These are phyloP conservation scores for Neomonachus schauinslandi DNA, from an alignment of 2,113 vertebrate species.

Conservation along the genomic window DNA sequence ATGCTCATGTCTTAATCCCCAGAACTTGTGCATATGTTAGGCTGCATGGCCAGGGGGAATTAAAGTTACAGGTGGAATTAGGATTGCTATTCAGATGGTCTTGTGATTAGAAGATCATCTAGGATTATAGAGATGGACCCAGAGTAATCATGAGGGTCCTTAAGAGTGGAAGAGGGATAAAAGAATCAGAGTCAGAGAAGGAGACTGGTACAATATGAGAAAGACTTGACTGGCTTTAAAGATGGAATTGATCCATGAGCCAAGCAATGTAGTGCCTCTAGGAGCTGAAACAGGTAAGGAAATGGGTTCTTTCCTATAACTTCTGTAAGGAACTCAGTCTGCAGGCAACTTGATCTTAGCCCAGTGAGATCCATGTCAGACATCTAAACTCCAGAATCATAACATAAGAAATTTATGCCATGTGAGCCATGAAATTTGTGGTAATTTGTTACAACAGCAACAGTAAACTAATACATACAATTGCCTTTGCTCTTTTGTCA, in stretches of 20 bases:
- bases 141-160: not conserved
- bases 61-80: not conserved
- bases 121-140: not conserved
- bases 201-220: not conserved
- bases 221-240: not conserved
- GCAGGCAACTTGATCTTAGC: not conserved
- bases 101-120: not conserved
- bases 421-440: not conserved
- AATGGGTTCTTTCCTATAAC: not conserved
- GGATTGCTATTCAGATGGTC: not conserved
- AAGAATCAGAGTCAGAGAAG: not conserved
- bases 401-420: not conserved
- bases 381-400: not conserved
- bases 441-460: not conserved
- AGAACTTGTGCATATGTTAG: not conserved
- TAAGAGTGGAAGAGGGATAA: not conserved
- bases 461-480: not conserved
- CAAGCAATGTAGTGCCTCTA: not conserved
- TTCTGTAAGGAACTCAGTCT: not conserved
- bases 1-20: not conserved
- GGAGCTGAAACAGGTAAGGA: not conserved
- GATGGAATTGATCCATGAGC: not conserved
- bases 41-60: not conserved
- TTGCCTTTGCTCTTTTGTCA: not conserved
- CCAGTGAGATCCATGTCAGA: not conserved